These are phyloP conservation scores for Burhinus bistriatus DNA, from an alignment of 2,113 vertebrate species.

Conservation along the genomic window DNA sequence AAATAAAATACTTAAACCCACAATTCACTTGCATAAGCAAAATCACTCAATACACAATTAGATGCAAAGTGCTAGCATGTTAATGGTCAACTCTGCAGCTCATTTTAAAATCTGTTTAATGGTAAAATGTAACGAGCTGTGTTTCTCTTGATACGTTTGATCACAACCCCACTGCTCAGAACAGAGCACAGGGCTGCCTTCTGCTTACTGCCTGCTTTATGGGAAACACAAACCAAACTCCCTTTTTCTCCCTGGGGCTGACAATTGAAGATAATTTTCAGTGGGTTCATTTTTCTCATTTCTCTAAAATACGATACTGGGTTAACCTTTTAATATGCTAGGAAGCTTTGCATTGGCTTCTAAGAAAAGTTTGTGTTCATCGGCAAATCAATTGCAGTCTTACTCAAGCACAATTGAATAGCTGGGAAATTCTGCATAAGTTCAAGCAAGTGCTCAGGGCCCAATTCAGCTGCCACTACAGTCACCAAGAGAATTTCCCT, in stretches of 20 bases:
- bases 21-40: background rate
- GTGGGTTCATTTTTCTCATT: background rate
- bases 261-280: background rate
- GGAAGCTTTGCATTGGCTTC: constrained; percentile 19
- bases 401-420: background rate
- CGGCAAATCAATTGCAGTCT: background rate
- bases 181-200: background rate
- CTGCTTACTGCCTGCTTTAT: background rate
- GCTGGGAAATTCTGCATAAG: background rate
- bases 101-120: background rate
- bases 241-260: background rate
- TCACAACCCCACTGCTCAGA: background rate
- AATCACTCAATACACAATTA: background rate
- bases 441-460: background rate
- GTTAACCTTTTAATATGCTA: constrained; percentile 26
- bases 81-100: background rate
- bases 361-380: background rate
- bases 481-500: background rate
- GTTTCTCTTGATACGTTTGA: background rate
- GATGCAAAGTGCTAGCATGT: constrained; percentile 27
- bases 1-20: constrained; percentile 18
- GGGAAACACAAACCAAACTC: background rate
- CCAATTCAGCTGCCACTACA: constrained; percentile 19
- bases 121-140: background rate
- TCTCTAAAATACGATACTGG: background rate